phyloP scores from a whole-genome alignment of 2,797 vertebrate genomes.

The Morus bassanus region DNA sequence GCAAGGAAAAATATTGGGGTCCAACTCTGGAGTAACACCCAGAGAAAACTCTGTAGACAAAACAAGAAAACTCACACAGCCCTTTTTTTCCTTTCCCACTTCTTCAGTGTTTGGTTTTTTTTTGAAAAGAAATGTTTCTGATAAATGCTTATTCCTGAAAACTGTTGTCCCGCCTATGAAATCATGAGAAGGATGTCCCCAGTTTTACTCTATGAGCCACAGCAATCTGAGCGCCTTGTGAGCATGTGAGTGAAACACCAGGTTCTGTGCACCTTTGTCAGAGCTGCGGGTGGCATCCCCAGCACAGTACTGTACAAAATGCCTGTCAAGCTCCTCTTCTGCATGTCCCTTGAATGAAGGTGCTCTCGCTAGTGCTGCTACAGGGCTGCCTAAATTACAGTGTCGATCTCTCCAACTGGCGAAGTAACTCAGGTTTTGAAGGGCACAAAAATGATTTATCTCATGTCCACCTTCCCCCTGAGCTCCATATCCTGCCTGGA shows the following conservation, averaged over 20 bases:
- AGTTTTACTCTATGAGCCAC: not conserved
- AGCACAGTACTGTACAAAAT: fast-evolving
- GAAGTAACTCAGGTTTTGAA: not conserved
- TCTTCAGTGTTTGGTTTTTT: not conserved
- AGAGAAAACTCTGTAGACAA: not conserved
- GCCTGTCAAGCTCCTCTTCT: not conserved
- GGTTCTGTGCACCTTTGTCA: not conserved
- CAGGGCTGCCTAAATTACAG: not conserved
- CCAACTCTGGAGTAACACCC: not conserved
- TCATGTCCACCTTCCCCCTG: not conserved
- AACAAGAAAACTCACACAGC: not conserved
- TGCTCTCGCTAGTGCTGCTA: not conserved
- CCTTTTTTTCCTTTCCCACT: not conserved
- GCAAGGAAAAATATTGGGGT: not conserved
- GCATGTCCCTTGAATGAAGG: not conserved
- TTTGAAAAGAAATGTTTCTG: not conserved
- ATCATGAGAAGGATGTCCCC: not conserved
- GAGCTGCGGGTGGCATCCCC: fast-evolving
- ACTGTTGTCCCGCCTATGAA: not conserved
- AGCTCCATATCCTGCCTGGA: not conserved
- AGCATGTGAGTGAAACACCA: not conserved
- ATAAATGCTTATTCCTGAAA: not conserved
- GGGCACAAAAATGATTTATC: not conserved
- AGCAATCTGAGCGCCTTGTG: not conserved
- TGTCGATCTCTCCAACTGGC: not conserved